Evolutionary conservation across 2,797 vertebrate species (phyloP).

Genomic region (Delichon dasypus): DNA sequence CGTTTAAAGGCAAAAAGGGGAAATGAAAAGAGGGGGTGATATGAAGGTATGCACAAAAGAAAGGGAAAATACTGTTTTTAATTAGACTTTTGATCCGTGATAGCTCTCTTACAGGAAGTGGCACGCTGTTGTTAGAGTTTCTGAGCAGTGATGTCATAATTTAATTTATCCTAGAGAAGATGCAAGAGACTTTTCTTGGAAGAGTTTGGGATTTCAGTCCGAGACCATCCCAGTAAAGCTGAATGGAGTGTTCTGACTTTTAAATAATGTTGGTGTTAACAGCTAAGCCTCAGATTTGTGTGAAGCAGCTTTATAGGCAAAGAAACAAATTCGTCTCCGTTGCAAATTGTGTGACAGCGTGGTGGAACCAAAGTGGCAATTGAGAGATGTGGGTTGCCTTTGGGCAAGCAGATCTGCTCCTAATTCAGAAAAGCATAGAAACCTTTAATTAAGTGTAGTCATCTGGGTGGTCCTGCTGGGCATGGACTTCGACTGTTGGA

Average conservation of each 20-base stretch:
- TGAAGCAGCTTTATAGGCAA: neutral
- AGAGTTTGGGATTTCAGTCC: neutral
- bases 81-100: neutral
- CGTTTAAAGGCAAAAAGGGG: neutral
- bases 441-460: conserved; percentile 4
- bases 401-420: neutral
- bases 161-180: neutral
- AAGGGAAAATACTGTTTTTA: neutral
- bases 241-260: neutral
- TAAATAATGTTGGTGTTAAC: neutral
- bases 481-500: neutral
- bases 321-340: neutral
- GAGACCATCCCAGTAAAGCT: neutral
- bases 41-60: neutral
- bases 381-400: conserved; percentile 4
- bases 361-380: neutral
- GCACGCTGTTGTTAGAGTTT: neutral
- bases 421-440: neutral
- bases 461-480: neutral
- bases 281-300: neutral
- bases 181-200: neutral
- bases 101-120: neutral
- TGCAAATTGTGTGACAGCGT: neutral
- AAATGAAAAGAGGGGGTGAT: neutral
- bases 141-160: neutral